A percentile compares a stretch with the other conserved stretches of the same genome.
Conservation (phyloP, 2,113 vertebrate genomes). For the Plecotus auritus region DNA sequence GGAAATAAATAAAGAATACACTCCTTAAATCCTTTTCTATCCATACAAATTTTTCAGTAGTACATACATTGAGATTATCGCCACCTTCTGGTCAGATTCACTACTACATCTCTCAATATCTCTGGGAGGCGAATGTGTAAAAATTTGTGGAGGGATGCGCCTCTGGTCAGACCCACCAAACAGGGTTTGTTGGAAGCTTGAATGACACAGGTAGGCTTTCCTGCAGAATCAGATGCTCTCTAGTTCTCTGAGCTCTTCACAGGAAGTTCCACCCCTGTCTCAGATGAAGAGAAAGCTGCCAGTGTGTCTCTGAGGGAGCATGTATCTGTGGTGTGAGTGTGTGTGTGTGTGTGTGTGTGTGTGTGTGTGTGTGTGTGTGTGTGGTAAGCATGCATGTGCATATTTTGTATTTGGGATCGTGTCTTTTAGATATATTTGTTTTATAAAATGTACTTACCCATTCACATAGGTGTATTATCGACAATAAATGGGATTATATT, state of each 20-base stretch:
- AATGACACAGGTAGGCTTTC: background rate
- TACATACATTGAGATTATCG: background rate
- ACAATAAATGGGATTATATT: background rate
- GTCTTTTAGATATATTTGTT: constrained; percentile 10
- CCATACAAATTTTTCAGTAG: background rate
- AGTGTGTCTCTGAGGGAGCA: background rate
- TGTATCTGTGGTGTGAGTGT: background rate
- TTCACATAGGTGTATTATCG: background rate
- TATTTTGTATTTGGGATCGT: background rate
- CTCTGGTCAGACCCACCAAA: background rate
- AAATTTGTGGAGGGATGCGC: background rate
- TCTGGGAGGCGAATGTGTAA: background rate
- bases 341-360: background rate
- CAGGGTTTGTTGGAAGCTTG: background rate
- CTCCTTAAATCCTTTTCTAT: background rate
- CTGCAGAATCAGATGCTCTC: background rate
- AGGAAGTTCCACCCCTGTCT: background rate
- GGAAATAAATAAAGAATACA: background rate
- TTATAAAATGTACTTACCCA: background rate
- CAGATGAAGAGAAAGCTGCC: background rate
- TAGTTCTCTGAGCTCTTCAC: background rate
- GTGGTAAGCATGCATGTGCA: background rate
- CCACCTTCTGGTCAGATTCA: constrained; percentile 25
- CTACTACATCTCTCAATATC: background rate
- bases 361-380: background rate